Evolutionary conservation across 2,113 vertebrate species (phyloP).

Genomic region (Rostratula benghalensis): DNA sequence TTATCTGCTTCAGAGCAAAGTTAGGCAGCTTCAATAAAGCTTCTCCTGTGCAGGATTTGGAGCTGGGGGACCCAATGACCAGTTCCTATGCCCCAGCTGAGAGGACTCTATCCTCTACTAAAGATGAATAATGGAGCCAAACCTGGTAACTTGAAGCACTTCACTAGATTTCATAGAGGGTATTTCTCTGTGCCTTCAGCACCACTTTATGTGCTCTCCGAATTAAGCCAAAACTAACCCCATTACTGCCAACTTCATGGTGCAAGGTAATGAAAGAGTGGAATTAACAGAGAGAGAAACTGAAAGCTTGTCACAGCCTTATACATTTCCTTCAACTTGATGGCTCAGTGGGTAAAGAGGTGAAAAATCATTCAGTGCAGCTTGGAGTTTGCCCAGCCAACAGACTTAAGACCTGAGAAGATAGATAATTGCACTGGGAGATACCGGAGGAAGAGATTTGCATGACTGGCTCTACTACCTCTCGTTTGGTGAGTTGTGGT

Average conservation of each 20-base stretch:
- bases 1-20: neutral
- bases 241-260: neutral
- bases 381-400: neutral
- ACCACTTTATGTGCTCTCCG: neutral
- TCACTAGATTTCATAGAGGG: neutral
- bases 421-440: neutral
- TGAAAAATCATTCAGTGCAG: neutral
- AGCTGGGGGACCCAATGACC: neutral
- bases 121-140: neutral
- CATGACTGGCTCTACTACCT: neutral
- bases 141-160: neutral
- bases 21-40: neutral
- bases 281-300: neutral
- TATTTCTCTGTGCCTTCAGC: neutral
- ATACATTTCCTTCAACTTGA: neutral
- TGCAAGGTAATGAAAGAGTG: neutral
- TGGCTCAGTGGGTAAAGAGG: neutral
- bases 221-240: neutral
- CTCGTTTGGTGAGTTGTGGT: neutral
- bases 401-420: neutral
- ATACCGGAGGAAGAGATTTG: neutral
- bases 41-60: neutral
- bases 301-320: neutral
- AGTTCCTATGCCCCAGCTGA: neutral
- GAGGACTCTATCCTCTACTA: neutral